Evolutionary conservation across 2,888 invertebrate genomes (phyloP), one percentile per base, ranked within the genome.

Genomic region (Ptychoptera albimana): DNA sequence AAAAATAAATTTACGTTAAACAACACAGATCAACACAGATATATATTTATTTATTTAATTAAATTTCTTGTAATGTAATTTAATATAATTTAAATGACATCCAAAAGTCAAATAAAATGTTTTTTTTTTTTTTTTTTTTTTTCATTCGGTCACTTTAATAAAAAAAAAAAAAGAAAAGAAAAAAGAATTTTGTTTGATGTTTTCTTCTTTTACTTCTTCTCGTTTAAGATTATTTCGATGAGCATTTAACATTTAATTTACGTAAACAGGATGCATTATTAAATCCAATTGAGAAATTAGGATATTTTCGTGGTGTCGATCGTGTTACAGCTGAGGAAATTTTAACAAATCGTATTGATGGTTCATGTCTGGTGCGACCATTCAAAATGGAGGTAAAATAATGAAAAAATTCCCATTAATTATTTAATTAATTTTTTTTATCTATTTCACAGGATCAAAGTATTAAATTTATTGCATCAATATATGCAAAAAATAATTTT

Each of bases 401-500:
- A 23, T 16, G 7, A 43, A 37, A 40, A 7, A 31, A 37, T 37
- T 29, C 38, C 9, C 13, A 32, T 23, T 37, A 35, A 35, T 35
- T n/a, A 35, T 35, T 35, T 35, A 35, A 6, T 35, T 35, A 29
- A 23, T n/a, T 35, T 37, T 15, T 10, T 39, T n/a, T n/a, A n/a
- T n/a, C n/a, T 13, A 23, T 8, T 37, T 49, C 46, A 6, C 35
- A 59, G 59, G 62, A 63, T 45, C 50, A 57, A 13, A 54, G 55
- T 46, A 62, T 64, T 15, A 63, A 63, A 46, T 64, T 63, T 47
- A 58, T 64, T 14, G 58, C 63, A 11, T 62, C 61, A 51, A 57
- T 64, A 29, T 61, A 56, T 51, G 60, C 61, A 1, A 55, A 54
- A 15, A 49, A 55, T 12, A 56, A 62, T 44, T 64, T 53, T 44